phyloP scores from a whole-genome alignment of 2,888 invertebrate species.

The Pycnomerus fuliginosus region DNA sequence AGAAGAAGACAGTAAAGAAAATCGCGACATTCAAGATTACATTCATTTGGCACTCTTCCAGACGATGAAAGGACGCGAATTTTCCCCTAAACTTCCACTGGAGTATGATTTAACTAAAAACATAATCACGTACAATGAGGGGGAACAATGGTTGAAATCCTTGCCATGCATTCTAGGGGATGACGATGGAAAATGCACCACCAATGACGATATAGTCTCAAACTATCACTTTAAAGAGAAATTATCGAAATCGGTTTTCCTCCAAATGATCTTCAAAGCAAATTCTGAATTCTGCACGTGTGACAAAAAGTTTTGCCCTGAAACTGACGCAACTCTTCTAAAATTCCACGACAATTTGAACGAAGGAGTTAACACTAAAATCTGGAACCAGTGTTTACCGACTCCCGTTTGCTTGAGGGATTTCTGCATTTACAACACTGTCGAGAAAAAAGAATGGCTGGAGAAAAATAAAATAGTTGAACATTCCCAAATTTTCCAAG shows the following conservation, averaged over 20 bases:
- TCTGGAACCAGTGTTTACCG: conserved; percentile 30
- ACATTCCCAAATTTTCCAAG: conserved; percentile 6
- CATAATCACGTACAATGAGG: conserved; percentile 5
- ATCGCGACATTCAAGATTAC: conserved; percentile 7
- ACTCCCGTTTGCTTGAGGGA: conserved; percentile 40
- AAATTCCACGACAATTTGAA: conserved; percentile 35
- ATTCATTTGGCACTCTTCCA: conserved; percentile 13
- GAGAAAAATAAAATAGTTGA: conserved; percentile 18
- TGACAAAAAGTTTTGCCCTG: conserved; percentile 32
- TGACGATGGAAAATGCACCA: too few relatives aligned
- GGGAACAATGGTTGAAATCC: conserved; percentile 28
- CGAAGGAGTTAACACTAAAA: conserved; percentile 32
- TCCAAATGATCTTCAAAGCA: conserved; percentile 33
- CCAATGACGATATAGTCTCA: conserved; percentile 13
- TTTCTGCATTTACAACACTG: conserved; percentile 36
- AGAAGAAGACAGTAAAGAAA: conserved; percentile 9
- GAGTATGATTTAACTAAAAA: conserved; percentile 2
- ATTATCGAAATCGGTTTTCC: conserved; percentile 29
- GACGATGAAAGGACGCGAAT: conserved; percentile 5
- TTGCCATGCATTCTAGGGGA: too few relatives aligned
- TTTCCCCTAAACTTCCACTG: neutral
- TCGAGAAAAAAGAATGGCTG: conserved; percentile 33
- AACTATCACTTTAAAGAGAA: conserved; percentile 37
- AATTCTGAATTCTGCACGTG: conserved; percentile 28
- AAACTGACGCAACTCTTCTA: conserved; percentile 33